These are phyloP conservation scores for Patella vulgata DNA, from an alignment of 1,140 invertebrate genomes.

Conservation along the genomic window DNA sequence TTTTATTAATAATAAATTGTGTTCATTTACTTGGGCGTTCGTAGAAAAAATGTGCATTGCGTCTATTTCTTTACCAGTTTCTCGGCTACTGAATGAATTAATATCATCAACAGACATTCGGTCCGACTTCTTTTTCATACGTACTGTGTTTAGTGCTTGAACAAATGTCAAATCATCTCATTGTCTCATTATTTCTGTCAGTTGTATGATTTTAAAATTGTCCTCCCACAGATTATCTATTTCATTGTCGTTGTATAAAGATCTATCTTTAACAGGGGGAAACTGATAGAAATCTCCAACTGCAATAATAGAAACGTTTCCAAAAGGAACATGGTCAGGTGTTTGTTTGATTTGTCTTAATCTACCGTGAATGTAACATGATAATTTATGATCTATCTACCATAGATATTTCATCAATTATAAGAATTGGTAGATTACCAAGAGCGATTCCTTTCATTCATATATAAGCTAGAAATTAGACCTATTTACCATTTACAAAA, in stretches of 20 bases:
- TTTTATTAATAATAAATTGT: slow-evolving; percentile 14
- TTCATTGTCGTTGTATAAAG: neutral
- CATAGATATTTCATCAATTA: slow-evolving; percentile 37
- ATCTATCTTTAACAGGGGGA: neutral
- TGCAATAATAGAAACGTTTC: too few relatives aligned
- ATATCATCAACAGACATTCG: slow-evolving; percentile 1
- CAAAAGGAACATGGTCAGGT: too few relatives aligned
- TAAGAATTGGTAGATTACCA: slow-evolving; percentile 14
- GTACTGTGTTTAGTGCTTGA: slow-evolving; percentile 20
- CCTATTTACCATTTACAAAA: too few relatives aligned
- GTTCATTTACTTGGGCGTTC: slow-evolving; percentile 18
- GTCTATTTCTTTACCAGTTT: neutral
- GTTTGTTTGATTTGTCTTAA: too few relatives aligned
- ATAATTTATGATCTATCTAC: slow-evolving; percentile 22
- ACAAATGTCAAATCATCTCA: slow-evolving; percentile 23
- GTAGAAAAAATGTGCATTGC: slow-evolving; percentile 21
- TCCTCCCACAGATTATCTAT: slow-evolving; percentile 18
- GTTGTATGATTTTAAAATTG: slow-evolving; percentile 3
- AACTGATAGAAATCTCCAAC: too few relatives aligned
- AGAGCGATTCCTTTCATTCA: too few relatives aligned
- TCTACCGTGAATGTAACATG: slow-evolving; percentile 21
- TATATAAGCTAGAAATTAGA: too few relatives aligned
- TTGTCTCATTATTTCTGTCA: slow-evolving; percentile 27
- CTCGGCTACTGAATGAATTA: neutral
- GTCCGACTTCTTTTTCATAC: neutral